Base-by-base conservation (phyloP, 2,113 vertebrate species). In the Blennius ocellaris region DNA sequence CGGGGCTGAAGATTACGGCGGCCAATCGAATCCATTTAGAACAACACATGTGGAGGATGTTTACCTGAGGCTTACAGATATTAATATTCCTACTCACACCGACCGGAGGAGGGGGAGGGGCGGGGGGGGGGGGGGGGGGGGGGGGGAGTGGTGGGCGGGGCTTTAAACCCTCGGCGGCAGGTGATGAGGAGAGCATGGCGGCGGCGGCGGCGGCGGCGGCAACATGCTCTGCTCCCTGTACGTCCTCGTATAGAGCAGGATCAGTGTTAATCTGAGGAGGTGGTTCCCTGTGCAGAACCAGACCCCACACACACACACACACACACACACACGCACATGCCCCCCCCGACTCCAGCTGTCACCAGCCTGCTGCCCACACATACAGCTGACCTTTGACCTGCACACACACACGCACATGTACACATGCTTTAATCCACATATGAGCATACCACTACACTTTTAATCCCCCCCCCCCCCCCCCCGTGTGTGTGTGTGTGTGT, bases 191-290 rank as follows among this genome's bases (percentile, higher is more conserved):
- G 40, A 58, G 51, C 6, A 14, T 56, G n/a, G 8, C 57, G 36
- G 9, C 41, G 11, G 56, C 63, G 59, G 62, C 30, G 4, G 41
- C 38, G 48, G 14, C 30, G 30, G 0, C 11, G 21, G 21, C 21
- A 4, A 4, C 21, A 30, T 30, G 0, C 50, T 43, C 51, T 1
- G 51, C 54, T 17, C 49, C 38, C 0, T 68, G 64, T 61, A 53
- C 43, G 14, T 81, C 39, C 17, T 36, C 82, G 80, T 86, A 68
- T 77, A 73, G 75, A 89, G 75, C 75, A 82, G 67, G 86, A 92
- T 93, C 88, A 92, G 67, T 51, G 69, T 87, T 93, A 92, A 90
- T 81, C 84, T 87, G 63, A 81, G 81, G 50, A 72, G 16, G 12
- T 76, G 67, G 83, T 53, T 70, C 56, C 60, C 73, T 8, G n/a